Conservation (phyloP, 1,140 invertebrate species). For the Antheraea pernyi region DNA sequence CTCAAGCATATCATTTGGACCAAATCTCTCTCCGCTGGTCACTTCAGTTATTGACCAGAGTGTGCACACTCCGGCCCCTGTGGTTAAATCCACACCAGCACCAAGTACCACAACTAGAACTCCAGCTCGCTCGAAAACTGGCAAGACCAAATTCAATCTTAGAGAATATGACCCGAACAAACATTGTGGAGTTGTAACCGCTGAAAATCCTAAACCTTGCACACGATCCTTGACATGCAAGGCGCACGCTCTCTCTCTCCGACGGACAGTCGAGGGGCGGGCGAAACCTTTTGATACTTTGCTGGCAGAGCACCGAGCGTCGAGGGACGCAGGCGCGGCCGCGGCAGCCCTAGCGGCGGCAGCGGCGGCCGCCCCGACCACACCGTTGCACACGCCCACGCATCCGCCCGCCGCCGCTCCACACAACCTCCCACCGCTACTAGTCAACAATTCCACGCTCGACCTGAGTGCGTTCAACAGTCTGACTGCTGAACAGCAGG, state of each 20-base stretch:
- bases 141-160: conserved; percentile 82
- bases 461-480: conserved; percentile 58
- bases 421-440: conserved; percentile 48
- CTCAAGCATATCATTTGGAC: conserved; percentile 54
- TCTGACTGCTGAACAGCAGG: conserved; percentile 60
- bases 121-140: conserved; percentile 74
- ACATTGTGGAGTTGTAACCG: conserved; percentile 88
- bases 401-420: conserved; percentile 27
- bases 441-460: conserved; percentile 47
- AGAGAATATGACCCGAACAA: conserved; percentile 90
- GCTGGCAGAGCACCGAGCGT: conserved; percentile 87
- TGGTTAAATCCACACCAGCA: conserved; percentile 33
- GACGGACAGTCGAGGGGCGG: conserved; percentile 86
- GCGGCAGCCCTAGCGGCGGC: conserved; percentile 27
- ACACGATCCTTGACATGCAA: conserved; percentile 92
- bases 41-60: conserved; percentile 50
- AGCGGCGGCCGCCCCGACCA: conserved; percentile 18
- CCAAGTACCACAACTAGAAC: conserved; percentile 51
- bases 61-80: conserved; percentile 36
- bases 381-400: conserved; percentile 19
- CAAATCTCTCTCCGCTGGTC: conserved; percentile 52
- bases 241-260: conserved; percentile 87
- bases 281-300: conserved; percentile 90
- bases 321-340: conserved; percentile 49
- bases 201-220: conserved; percentile 86